Conservation (phyloP, 2,113 vertebrate species). For the Neolamprologus fasciatus region DNA sequence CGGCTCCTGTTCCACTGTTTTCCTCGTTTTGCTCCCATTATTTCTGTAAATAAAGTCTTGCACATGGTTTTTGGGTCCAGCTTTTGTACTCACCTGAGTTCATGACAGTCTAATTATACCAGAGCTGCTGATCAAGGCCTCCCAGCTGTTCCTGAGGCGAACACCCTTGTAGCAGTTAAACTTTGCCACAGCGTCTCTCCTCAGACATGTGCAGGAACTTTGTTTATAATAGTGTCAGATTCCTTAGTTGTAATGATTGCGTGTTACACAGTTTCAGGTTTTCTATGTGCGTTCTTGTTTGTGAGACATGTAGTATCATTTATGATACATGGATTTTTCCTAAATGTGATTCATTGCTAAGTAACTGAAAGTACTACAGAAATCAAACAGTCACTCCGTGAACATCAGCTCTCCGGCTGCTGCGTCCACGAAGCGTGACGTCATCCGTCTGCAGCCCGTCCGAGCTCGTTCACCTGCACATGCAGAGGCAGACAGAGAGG, state of each 20-base stretch:
- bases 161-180: not conserved
- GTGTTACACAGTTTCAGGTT: not conserved
- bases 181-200: not conserved
- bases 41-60: not conserved
- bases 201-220: not conserved
- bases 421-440: not conserved
- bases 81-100: fast-evolving
- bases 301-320: not conserved
- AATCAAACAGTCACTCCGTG: no score
- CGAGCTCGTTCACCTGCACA: not conserved
- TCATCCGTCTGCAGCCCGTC: not conserved
- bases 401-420: no score
- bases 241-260: no score
- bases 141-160: not conserved
- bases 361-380: no score
- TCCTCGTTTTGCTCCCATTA: not conserved
- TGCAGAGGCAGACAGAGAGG: not conserved
- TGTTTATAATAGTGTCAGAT: no score
- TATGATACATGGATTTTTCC: not conserved
- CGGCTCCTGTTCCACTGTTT: not conserved
- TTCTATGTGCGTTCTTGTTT: not conserved
- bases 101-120: not conserved
- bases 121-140: not conserved
- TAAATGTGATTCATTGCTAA: not conserved
- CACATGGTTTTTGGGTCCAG: not conserved